These are phyloP conservation scores for Dinocampus coccinellae DNA, from an alignment of 2,888 invertebrate genomes.

Conservation along the genomic window DNA sequence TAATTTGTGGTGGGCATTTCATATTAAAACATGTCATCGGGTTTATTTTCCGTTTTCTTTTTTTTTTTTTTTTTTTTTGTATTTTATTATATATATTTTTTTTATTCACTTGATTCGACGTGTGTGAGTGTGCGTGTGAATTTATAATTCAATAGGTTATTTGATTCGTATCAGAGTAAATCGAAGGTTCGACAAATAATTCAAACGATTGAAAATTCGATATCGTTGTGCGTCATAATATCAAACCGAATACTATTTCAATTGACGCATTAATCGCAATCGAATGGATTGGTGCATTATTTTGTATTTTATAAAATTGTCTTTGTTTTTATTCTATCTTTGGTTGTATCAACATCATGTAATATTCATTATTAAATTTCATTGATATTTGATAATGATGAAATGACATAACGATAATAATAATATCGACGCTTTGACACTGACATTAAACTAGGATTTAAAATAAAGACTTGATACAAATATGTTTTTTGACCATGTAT, in stretches of 20 bases:
- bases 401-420: not conserved
- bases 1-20: not conserved
- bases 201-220: not conserved
- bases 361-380: not conserved
- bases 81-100: too few relatives aligned
- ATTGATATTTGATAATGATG: not conserved
- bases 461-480: constrained; percentile 1
- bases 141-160: constrained; percentile 10
- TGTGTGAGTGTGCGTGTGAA: constrained; percentile 2
- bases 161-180: constrained; percentile 22
- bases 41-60: not conserved
- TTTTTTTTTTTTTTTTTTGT: not conserved
- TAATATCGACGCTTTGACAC: constrained; percentile 3
- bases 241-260: not conserved
- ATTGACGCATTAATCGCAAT: not conserved
- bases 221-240: not conserved
- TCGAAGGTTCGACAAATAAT: constrained; percentile 13
- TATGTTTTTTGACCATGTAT: constrained; percentile 2
- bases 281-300: not conserved
- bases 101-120: too few relatives aligned
- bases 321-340: not conserved
- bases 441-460: not conserved
- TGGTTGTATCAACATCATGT: not conserved
- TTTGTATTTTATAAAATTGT: not conserved
- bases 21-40: not conserved